Base-by-base conservation (phyloP, 1,140 invertebrate genomes). In the Drosophila azteca region DNA sequence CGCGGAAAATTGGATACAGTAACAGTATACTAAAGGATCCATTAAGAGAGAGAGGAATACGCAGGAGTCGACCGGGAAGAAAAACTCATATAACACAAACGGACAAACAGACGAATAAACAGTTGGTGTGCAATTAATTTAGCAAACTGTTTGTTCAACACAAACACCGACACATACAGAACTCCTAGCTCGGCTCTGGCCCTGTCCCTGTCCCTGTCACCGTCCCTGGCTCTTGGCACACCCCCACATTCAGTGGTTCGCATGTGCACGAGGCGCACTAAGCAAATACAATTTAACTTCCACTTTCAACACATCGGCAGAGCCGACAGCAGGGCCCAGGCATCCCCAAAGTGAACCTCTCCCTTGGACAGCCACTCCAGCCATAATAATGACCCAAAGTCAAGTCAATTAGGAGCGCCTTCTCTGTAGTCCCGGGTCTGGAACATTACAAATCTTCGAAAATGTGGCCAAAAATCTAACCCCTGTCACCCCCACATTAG, bases 81-180 rank as follows among this genome's bases (percentile, higher is more conserved):
- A 45, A 58, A 70, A 70, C 67, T 70, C 65, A 70, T 70, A 58
- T 69, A 70, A 69, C 52, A 58, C 67, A 69, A 69, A 69, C 54
- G 68, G 49, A 64, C 46, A 77, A 68, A 64, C 58, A 65, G 71
- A 65, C 68, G 79, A 82, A 87, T 72, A 85, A 75, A 68, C 82
- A 75, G 74, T 82, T 88, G 83, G 83, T 88, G 83, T 88, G 83
- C 83, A 88, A 88, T 88, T 88, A 88, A 88, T 88, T 88, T 88
- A 65, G 83, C 83, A 88, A 88, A 88, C 85, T 88, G 76, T 88
- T 88, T 88, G 83, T 59, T 69, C 68, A 71, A 75, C 65, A 45
- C 83, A 88, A 87, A 55, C 50, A 63, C 41, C 41, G 45, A 45
- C 20, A 59, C 24, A 39, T 24, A 68, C n/a, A 64, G 66, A 54